Conservation (phyloP, 2,797 vertebrate genomes). For the Dicrostonyx torquatus region DNA sequence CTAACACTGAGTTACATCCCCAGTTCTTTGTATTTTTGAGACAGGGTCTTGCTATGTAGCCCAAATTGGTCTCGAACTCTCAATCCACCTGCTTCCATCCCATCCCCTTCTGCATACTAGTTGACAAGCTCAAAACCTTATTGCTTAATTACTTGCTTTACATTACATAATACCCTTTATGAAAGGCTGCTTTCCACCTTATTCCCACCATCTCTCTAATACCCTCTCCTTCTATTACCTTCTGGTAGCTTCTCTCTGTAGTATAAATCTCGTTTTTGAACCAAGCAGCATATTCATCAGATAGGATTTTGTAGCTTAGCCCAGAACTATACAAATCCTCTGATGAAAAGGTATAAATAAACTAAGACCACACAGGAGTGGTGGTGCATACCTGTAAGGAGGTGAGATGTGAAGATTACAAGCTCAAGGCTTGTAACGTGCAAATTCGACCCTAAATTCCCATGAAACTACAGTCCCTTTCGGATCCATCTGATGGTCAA, state of each 20-base stretch:
- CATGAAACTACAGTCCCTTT: not conserved
- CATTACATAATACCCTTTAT: not conserved
- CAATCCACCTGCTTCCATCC: not conserved
- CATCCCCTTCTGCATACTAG: not conserved
- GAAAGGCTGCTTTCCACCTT: not conserved
- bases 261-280: not conserved
- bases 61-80: not conserved
- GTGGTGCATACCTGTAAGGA: not conserved
- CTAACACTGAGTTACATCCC: not conserved
- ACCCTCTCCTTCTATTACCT: not conserved
- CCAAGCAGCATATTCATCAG: not conserved
- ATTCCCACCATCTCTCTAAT: not conserved
- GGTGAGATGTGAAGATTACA: not conserved
- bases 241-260: not conserved
- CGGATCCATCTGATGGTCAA: not conserved
- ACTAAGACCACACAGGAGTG: not conserved
- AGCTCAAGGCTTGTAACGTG: not conserved
- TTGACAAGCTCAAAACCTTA: not conserved
- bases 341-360: not conserved
- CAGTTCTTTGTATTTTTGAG: not conserved
- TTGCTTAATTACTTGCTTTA: not conserved
- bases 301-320: not conserved
- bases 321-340: not conserved
- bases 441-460: not conserved
- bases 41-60: not conserved